A percentile compares a stretch with the other conserved stretches of the same genome.
Evolutionary conservation across 2,888 invertebrate genomes (phyloP).

Genomic region (Cerceris ruficornis): DNA sequence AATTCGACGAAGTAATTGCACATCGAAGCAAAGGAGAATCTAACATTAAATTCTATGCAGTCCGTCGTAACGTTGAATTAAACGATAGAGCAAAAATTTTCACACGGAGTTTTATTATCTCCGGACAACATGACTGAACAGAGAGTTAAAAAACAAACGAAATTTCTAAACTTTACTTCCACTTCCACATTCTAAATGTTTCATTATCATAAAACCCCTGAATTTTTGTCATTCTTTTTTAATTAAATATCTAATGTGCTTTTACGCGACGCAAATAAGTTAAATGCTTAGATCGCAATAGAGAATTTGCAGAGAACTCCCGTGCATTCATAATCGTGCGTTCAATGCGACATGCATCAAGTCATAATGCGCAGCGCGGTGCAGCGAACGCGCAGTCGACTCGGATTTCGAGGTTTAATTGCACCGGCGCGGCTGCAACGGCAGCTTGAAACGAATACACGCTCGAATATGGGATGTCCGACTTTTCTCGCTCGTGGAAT

Average conservation of each 20-base stretch:
- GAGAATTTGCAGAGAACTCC: slow-evolving; percentile 20
- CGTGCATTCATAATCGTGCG: slow-evolving; percentile 62
- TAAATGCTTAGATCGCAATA: not conserved
- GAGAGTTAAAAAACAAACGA: too few species aligned
- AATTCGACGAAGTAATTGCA: too few species aligned
- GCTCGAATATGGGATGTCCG: slow-evolving; percentile 21
- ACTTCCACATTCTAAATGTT: too few species aligned
- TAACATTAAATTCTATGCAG: too few species aligned
- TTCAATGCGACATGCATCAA: slow-evolving; percentile 59
- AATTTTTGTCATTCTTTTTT: not conserved
- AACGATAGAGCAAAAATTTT: too few species aligned
- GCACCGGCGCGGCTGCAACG: slow-evolving; percentile 52
- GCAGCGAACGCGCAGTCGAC: slow-evolving; percentile 57
- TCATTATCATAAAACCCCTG: not conserved
- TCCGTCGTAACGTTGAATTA: too few species aligned
- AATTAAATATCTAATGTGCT: not conserved
- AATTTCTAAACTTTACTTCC: too few species aligned
- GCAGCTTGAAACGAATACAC: slow-evolving; percentile 29
- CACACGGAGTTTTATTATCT: too few species aligned
- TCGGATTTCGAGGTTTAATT: slow-evolving; percentile 75
- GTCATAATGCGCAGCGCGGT: slow-evolving; percentile 50
- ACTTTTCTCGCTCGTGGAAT: slow-evolving; percentile 4
- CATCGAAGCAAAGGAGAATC: too few species aligned
- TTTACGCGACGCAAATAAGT: too few species aligned
- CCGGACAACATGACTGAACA: too few species aligned